Evolutionary conservation across 2,888 invertebrate genomes (phyloP).

Genomic region (Meteorus colon): DNA sequence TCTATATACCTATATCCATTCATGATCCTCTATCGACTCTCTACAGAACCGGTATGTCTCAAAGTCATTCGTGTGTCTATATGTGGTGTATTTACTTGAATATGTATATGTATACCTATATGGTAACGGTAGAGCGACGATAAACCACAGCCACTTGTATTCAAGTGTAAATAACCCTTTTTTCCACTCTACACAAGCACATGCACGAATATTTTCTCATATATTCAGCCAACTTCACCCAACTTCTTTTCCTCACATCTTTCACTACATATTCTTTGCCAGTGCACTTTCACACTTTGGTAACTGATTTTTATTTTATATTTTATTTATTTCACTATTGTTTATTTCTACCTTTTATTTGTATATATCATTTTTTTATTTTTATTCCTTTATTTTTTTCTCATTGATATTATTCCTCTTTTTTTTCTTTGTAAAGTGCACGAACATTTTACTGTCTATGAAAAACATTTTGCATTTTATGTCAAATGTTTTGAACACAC

Average conservation of each 20-base stretch:
- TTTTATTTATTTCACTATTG: neutral
- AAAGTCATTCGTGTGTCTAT: conserved; percentile 28
- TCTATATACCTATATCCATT: conserved; percentile 48
- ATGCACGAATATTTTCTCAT: neutral
- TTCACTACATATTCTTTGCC: neutral
- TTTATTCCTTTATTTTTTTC: too few relatives aligned
- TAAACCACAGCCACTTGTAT: conserved; percentile 60
- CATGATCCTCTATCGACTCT: conserved; percentile 50
- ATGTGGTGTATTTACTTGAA: neutral
- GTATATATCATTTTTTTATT: neutral
- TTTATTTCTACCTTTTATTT: neutral
- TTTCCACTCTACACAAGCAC: conserved; percentile 16
- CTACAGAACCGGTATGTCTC: conserved; percentile 61
- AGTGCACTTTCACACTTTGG: neutral
- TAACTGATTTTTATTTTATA: neutral
- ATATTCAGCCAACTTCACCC: conserved; percentile 25
- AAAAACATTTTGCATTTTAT: too few relatives aligned
- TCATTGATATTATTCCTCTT: too few relatives aligned
- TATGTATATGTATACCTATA: neutral
- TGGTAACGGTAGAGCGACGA: conserved; percentile 59
- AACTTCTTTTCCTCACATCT: neutral
- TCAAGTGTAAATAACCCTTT: conserved; percentile 64
- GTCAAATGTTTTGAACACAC: too few relatives aligned
- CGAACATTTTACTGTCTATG: too few relatives aligned
- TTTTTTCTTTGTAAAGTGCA: too few relatives aligned